phyloP scores from a whole-genome alignment of 2,888 invertebrate genomes.

The Matsumyia berberina region DNA sequence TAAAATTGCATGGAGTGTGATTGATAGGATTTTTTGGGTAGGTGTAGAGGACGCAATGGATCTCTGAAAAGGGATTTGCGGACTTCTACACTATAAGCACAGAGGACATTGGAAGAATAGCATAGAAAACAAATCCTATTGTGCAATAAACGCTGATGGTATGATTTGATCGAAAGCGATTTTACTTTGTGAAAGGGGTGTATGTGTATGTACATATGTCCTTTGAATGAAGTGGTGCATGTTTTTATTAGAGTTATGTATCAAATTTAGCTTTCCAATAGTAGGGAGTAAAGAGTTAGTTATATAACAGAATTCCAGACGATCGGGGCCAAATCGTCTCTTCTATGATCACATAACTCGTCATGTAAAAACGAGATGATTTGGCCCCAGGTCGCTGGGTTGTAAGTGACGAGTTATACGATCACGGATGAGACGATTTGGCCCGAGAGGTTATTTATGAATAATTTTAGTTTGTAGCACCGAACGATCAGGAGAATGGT shows the following conservation, averaged over 20 bases:
- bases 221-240: too few relatives aligned
- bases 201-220: too few relatives aligned
- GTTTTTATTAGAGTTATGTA: too few relatives aligned
- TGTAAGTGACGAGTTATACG: too few relatives aligned
- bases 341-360: too few relatives aligned
- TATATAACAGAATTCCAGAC: too few relatives aligned
- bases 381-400: too few relatives aligned
- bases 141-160: not conserved
- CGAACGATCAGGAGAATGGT: constrained; percentile 84
- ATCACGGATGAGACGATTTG: too few relatives aligned
- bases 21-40: constrained; percentile 24
- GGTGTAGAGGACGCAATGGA: not conserved
- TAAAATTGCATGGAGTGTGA: constrained; percentile 71
- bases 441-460: not conserved
- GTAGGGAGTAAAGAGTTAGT: too few relatives aligned
- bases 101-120: not conserved
- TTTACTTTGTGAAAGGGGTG: not conserved
- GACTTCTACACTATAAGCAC: not conserved
- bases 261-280: too few relatives aligned
- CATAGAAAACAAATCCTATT: not conserved
- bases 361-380: too few relatives aligned
- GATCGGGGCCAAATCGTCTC: too few relatives aligned
- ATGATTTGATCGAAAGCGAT: not conserved
- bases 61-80: not conserved
- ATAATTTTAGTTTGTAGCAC: constrained; percentile 63